Conservation (phyloP, 2,797 vertebrate genomes). For the Sciaenops ocellatus region DNA sequence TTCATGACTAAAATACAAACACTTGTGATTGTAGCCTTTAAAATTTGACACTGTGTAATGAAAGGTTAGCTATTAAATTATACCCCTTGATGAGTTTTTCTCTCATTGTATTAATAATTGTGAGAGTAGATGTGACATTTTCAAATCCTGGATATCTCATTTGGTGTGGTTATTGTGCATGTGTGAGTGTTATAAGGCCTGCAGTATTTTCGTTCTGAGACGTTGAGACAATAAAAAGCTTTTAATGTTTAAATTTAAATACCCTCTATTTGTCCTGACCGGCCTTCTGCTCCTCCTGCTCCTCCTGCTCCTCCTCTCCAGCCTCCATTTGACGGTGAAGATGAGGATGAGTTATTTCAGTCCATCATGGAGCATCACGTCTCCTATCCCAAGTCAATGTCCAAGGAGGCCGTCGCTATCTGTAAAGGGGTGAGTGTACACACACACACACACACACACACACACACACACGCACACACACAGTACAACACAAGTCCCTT, state of each 20-base stretch:
- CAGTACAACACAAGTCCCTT: conserved; percentile 12
- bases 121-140: conserved; percentile 57
- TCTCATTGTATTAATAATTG: conserved; percentile 57
- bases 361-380: conserved; percentile 99
- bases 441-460: conserved; percentile 13
- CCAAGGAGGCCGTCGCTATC: conserved; percentile 98
- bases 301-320: conserved; percentile 57
- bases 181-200: not conserved
- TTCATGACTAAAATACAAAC: conserved; percentile 43
- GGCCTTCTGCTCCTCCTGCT: no score
- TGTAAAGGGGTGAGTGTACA: conserved; percentile 95
- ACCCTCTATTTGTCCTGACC: conserved; percentile 36
- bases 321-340: conserved; percentile 98
- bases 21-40: conserved; percentile 43
- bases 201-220: conserved; percentile 14
- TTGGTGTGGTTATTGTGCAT: conserved; percentile 29
- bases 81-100: conserved; percentile 60
- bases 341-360: conserved; percentile 98
- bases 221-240: conserved; percentile 11
- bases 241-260: conserved; percentile 39
- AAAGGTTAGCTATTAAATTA: conserved; percentile 65
- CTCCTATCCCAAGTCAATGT: conserved; percentile 98
- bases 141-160: conserved; percentile 42
- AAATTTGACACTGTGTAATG: conserved; percentile 45
- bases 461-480: conserved; percentile 20